Conservation (phyloP, 2,797 vertebrate species). For the Danio tinwini region DNA sequence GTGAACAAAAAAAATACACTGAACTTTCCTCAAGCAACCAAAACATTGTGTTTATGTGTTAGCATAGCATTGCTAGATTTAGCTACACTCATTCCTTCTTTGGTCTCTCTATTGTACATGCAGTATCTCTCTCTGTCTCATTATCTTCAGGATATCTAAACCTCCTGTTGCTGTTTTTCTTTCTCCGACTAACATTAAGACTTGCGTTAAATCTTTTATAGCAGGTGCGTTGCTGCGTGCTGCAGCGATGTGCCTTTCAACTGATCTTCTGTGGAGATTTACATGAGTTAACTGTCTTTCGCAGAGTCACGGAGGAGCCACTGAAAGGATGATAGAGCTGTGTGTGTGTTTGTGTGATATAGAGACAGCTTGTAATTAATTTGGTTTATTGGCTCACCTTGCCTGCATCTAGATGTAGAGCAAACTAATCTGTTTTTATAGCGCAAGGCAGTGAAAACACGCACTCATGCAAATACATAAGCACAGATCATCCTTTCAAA, state of each 20-base stretch:
- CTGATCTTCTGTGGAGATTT: constrained; percentile 28
- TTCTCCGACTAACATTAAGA: constrained; percentile 33
- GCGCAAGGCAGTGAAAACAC: constrained; percentile 32
- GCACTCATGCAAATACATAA: constrained; percentile 9
- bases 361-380: constrained; percentile 47
- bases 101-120: neutral
- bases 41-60: neutral
- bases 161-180: constrained; percentile 22
- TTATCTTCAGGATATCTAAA: constrained; percentile 6
- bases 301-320: constrained; percentile 3
- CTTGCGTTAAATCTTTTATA: constrained; percentile 23
- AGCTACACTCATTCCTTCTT: too few species aligned
- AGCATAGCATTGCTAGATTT: neutral
- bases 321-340: constrained; percentile 30
- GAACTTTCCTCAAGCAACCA: neutral
- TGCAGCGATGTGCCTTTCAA: constrained; percentile 31
- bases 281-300: constrained; percentile 39
- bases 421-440: constrained; percentile 50
- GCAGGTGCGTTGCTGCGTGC: neutral
- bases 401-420: constrained; percentile 23
- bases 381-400: constrained; percentile 47
- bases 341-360: constrained; percentile 1
- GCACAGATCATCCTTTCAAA: neutral
- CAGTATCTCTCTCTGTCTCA: constrained; percentile 4
- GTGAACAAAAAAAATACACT: neutral